Base-by-base conservation (phyloP, 2,797 vertebrate species). In the Sebastes glaucus region DNA sequence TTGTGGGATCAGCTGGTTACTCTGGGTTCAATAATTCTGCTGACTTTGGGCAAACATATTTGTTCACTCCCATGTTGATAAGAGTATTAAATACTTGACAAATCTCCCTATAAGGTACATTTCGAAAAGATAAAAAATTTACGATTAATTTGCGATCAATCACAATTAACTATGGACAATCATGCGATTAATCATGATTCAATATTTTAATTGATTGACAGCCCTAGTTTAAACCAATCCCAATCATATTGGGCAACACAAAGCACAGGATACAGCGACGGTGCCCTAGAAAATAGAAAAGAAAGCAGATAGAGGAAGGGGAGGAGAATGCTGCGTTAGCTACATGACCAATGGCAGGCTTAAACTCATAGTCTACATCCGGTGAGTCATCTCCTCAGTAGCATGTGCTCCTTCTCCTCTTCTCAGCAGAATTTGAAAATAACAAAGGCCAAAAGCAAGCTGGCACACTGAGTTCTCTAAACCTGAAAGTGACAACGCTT, bases 1-100 rank as follows among this genome's bases (percentile, higher is more conserved):
- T 80, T 25, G 56, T 60, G 68, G 78, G 79, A 88, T 88, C 86
- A 81, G 87, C 78, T 87, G 82, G 33, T 84, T 66, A 35, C 74
- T 59, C 33, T 1, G 57, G 71, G 33, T 85, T 67, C 66, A 71
- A 72, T 89, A 68, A 81, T 73, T 78, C 62, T 88, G 72, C 60
- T 87, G 74, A 80, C 71, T 35, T 85, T 20, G 42, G 42, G 42
- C 42, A 46, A 46, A 20, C 42, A 46, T 20, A 20, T 46, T 46
- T 46, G 42, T 20, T 18, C 42, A 46, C 3, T 46, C 42, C 42
- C 42, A 20, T 46, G 42, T 46, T 46, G 16, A 46, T 46, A 46
- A 46, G 16, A 46, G 42, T 18, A 46, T 46, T 46, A 46, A 46
- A 46, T 46, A 46, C 6, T 46, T 46, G 16, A 46, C 42, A 46